phyloP scores from a whole-genome alignment of 2,888 invertebrate species.

The Chloroclystis v-ata region DNA sequence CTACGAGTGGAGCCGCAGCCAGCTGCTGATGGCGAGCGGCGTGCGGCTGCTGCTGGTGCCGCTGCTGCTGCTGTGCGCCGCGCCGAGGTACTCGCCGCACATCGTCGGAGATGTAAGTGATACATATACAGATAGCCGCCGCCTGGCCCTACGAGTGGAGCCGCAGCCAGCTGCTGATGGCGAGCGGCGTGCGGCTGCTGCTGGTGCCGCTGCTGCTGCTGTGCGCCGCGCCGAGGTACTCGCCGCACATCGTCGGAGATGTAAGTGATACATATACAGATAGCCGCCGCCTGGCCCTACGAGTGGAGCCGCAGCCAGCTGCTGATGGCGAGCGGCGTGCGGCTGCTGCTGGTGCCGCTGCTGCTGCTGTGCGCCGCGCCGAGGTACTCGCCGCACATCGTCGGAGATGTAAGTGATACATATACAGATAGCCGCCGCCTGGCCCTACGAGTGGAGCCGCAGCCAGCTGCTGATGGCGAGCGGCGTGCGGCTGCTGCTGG shows the following conservation, averaged over 20 bases:
- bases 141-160: slow-evolving; percentile 91
- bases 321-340: slow-evolving; percentile 83
- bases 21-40: no score
- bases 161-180: slow-evolving; percentile 85
- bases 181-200: slow-evolving; percentile 84
- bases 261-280: slow-evolving; percentile 60
- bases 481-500: slow-evolving; percentile 82
- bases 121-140: slow-evolving; percentile 87
- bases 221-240: slow-evolving; percentile 87
- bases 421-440: no score
- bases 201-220: slow-evolving; percentile 89
- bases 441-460: no score
- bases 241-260: slow-evolving; percentile 83
- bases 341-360: slow-evolving; percentile 87
- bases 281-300: no score
- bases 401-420: slow-evolving; percentile 61
- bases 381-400: slow-evolving; percentile 84
- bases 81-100: no score
- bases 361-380: slow-evolving; percentile 90
- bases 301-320: slow-evolving; percentile 82
- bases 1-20: no score
- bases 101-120: no score
- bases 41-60: no score
- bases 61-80: no score
- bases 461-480: slow-evolving; percentile 86